Conservation (phyloP, 2,888 invertebrate species). For the Melolontha melolontha region DNA sequence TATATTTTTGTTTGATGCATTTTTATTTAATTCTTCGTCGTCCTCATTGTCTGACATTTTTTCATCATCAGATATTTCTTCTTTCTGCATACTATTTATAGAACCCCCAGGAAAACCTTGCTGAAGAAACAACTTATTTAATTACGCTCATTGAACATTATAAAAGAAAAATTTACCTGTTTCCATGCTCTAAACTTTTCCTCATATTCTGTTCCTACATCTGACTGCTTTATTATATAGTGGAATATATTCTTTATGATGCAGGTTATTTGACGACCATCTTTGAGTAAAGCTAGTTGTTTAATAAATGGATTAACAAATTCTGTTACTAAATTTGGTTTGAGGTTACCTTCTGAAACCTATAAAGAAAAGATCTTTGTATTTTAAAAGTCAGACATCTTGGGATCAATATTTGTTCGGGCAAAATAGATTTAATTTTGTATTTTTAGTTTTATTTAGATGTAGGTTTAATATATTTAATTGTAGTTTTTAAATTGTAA, state of each 20-base stretch:
- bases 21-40: conserved; percentile 51
- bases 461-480: no score
- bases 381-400: neutral
- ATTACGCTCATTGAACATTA: conserved; percentile 24
- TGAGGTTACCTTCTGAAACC: conserved; percentile 74
- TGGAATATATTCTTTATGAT: conserved; percentile 74
- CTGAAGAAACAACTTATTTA: conserved; percentile 60
- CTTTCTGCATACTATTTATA: conserved; percentile 75
- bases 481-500: no score
- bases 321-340: conserved; percentile 68
- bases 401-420: no score
- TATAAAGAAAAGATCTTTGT: conserved; percentile 58
- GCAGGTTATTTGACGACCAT: conserved; percentile 67
- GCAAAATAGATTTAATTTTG: no score
- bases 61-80: conserved; percentile 58
- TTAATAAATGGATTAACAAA: conserved; percentile 78
- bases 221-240: conserved; percentile 79
- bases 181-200: conserved; percentile 79
- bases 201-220: conserved; percentile 73
- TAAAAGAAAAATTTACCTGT: conserved; percentile 64
- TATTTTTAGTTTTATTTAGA: no score
- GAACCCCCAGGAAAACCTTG: conserved; percentile 79
- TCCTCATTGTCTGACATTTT: conserved; percentile 47
- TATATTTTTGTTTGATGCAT: conserved; percentile 50
- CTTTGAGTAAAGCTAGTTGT: conserved; percentile 70